These are phyloP conservation scores for Orthosia gothica DNA, from an alignment of 2,888 invertebrate species.

Conservation along the genomic window DNA sequence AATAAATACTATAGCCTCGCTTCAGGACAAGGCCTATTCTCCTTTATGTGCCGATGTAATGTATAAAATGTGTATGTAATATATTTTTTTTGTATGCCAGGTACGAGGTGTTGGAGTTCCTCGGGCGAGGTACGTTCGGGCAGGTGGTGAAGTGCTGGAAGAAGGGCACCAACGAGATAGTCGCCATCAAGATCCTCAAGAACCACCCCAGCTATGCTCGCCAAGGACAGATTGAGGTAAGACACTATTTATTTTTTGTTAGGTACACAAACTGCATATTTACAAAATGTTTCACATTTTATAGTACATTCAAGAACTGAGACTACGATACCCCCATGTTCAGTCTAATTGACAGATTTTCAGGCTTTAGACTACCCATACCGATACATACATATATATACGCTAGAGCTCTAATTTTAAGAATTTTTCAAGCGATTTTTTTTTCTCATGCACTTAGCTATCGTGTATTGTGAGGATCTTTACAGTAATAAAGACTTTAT, in stretches of 20 bases:
- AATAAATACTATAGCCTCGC: too few relatives aligned
- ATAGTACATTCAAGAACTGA: too few relatives aligned
- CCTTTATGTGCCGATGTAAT: too few relatives aligned
- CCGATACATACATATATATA: too few relatives aligned
- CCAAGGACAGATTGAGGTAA: slow-evolving; percentile 99
- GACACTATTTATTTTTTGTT: too few relatives aligned
- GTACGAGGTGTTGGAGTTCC: slow-evolving; percentile 98
- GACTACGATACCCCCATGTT: too few relatives aligned
- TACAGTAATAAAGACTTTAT: slow-evolving; percentile 5
- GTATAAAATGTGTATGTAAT: neutral
- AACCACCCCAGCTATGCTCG: slow-evolving; percentile 99
- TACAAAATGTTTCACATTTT: neutral
- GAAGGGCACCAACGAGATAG: slow-evolving; percentile 99
- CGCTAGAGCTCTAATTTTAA: too few relatives aligned
- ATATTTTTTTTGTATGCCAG: slow-evolving; percentile 69
- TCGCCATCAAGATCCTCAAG: slow-evolving; percentile 99
- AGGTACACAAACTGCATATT: too few relatives aligned
- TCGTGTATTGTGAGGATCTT: neutral
- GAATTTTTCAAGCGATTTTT: neutral
- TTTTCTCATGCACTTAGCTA: neutral
- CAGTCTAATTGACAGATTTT: too few relatives aligned
- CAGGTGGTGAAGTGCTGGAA: slow-evolving; percentile 99
- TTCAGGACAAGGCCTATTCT: too few relatives aligned
- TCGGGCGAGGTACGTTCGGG: slow-evolving; percentile 99
- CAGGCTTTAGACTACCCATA: too few relatives aligned